These are phyloP conservation scores for Ips typographus DNA, from an alignment of 1,140 invertebrate genomes.

Conservation along the genomic window DNA sequence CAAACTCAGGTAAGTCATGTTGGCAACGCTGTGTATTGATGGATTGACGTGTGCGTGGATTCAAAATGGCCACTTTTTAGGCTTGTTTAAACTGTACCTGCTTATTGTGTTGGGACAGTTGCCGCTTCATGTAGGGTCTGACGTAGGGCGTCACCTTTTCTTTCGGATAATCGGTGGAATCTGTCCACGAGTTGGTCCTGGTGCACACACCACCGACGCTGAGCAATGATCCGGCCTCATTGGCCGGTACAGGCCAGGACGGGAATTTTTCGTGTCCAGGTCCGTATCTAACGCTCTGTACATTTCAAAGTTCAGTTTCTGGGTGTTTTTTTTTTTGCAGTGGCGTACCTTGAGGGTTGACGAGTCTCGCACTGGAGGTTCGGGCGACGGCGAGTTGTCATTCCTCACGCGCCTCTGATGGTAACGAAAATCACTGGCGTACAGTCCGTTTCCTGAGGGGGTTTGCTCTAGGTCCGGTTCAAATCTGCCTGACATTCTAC, in stretches of 20 bases:
- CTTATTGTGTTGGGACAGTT: conserved; percentile 66
- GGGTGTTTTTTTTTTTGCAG: not conserved
- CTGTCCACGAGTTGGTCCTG: conserved; percentile 73
- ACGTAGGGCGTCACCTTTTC: conserved; percentile 66
- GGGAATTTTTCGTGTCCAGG: conserved; percentile 80
- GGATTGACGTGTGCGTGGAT: no score
- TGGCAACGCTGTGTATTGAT: no score
- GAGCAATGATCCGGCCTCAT: conserved; percentile 48
- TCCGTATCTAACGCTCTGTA: conserved; percentile 62
- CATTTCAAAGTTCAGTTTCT: not conserved
- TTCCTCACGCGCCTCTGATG: conserved; percentile 23
- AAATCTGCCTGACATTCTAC: conserved; percentile 52
- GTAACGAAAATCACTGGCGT: not conserved
- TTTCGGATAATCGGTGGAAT: conserved; percentile 73
- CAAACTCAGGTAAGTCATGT: no score
- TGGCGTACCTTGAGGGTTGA: conserved; percentile 61
- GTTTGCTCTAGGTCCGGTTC: conserved; percentile 53
- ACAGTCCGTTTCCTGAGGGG: not conserved
- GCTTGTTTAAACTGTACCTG: conserved; percentile 50
- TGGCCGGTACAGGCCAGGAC: conserved; percentile 69
- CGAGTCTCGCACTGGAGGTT: conserved; percentile 68
- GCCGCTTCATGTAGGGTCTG: conserved; percentile 68
- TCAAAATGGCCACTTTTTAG: no score
- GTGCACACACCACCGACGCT: conserved; percentile 56
- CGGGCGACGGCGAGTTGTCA: conserved; percentile 56